A percentile compares a stretch with the other conserved stretches of the same genome.
Evolutionary conservation across 2,888 invertebrate species (phyloP).

Genomic region (Leptopilina drosophilae): DNA sequence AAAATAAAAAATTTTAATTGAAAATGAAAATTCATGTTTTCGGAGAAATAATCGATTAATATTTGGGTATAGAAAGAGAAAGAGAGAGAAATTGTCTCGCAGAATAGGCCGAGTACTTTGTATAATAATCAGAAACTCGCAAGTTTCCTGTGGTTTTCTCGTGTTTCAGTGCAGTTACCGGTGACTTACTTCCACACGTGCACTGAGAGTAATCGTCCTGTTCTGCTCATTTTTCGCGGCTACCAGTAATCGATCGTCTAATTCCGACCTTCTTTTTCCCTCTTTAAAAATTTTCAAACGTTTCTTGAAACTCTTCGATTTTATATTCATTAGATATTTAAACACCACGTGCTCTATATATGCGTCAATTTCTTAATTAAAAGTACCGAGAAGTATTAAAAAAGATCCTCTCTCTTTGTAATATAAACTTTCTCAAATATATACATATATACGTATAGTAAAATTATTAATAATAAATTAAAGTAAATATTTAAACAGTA

Average conservation of each 20-base stretch:
- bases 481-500: background rate
- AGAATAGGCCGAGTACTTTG: constrained; percentile 42
- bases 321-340: constrained; percentile 4
- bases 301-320: constrained; percentile 29
- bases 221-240: constrained; percentile 60
- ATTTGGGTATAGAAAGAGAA: constrained; percentile 31
- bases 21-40: no score
- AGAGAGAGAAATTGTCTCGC: constrained; percentile 25
- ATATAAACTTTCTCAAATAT: background rate
- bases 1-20: no score
- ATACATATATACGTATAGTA: background rate
- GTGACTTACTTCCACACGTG: constrained; percentile 59
- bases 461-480: background rate
- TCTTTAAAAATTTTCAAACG: constrained; percentile 35
- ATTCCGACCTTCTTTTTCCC: constrained; percentile 22
- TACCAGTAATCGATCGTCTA: constrained; percentile 56
- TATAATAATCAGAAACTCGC: constrained; percentile 46
- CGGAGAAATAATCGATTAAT: constrained; percentile 24
- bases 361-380: constrained; percentile 34
- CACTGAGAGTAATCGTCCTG: constrained; percentile 59
- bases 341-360: background rate
- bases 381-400: no score
- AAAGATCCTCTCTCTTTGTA: no score
- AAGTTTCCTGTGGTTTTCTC: constrained; percentile 64
- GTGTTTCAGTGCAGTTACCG: constrained; percentile 66